Evolutionary conservation across 2,113 vertebrate genomes (phyloP).

Genomic region (Tapirus terrestris): DNA sequence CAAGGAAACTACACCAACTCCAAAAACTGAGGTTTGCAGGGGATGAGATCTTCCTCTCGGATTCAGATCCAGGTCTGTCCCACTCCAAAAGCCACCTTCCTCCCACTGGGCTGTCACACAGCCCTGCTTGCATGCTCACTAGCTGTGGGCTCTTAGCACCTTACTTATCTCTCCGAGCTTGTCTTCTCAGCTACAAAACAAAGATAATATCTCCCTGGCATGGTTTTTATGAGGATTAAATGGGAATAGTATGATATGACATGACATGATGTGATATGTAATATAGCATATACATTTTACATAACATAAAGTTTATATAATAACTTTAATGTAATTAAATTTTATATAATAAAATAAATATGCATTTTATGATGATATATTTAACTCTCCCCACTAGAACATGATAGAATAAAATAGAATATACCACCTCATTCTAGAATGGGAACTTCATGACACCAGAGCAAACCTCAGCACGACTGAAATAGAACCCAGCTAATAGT

Average conservation of each 20-base stretch:
- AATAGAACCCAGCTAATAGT: rapidly evolving
- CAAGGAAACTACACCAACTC: too few relatives aligned
- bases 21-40: neutral
- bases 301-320: neutral
- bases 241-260: too few relatives aligned
- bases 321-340: neutral
- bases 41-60: rapidly evolving
- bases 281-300: neutral
- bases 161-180: too few relatives aligned
- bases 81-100: rapidly evolving
- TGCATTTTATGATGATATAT: neutral
- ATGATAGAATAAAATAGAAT: neutral
- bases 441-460: rapidly evolving
- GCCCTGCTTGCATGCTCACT: rapidly evolving
- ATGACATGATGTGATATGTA: neutral
- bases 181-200: neutral
- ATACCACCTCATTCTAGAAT: neutral
- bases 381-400: neutral
- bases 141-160: neutral
- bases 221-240: neutral
- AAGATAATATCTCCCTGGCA: neutral
- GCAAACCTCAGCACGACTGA: rapidly evolving
- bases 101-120: rapidly evolving
- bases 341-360: neutral
- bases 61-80: neutral